A percentile compares a stretch with the other conserved stretches of the same genome.
Conservation (phyloP, 2,888 invertebrate genomes). For the Theretra japonica region DNA sequence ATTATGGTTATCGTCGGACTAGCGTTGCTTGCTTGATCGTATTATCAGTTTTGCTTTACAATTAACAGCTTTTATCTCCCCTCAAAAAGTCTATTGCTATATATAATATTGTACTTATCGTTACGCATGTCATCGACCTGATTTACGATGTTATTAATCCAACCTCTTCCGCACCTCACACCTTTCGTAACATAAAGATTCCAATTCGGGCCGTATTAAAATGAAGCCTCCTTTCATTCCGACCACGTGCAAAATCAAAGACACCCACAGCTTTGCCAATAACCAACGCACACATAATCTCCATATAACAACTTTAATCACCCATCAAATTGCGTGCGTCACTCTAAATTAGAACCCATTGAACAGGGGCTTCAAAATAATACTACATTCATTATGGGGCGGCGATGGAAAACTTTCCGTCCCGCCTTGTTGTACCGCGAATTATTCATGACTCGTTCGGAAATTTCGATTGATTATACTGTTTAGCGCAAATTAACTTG, state of each 20-base stretch:
- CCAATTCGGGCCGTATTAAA: background rate
- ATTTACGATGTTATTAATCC: too few species aligned
- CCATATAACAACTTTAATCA: conserved; percentile 1
- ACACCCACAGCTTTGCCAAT: background rate
- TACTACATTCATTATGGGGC: conserved; percentile 52
- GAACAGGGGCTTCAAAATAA: conserved; percentile 59
- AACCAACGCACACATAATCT: background rate
- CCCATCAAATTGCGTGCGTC: conserved; percentile 32
- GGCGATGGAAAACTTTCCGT: conserved; percentile 50
- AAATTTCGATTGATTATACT: conserved; percentile 72
- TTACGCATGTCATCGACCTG: too few species aligned
- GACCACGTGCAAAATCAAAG: background rate
- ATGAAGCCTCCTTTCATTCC: background rate
- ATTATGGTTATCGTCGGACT: too few species aligned
- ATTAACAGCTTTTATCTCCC: too few species aligned
- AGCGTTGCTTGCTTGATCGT: too few species aligned
- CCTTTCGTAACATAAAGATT: background rate
- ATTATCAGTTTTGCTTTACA: too few species aligned
- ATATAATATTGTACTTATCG: too few species aligned
- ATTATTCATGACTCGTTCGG: conserved; percentile 72
- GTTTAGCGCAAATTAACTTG: conserved; percentile 65
- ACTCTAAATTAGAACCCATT: conserved; percentile 65
- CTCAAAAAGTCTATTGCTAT: too few species aligned
- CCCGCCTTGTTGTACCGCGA: conserved; percentile 57
- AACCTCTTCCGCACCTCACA: too few species aligned